phyloP scores from a whole-genome alignment of 2,888 invertebrate species.

The Ennomos quercinarius region DNA sequence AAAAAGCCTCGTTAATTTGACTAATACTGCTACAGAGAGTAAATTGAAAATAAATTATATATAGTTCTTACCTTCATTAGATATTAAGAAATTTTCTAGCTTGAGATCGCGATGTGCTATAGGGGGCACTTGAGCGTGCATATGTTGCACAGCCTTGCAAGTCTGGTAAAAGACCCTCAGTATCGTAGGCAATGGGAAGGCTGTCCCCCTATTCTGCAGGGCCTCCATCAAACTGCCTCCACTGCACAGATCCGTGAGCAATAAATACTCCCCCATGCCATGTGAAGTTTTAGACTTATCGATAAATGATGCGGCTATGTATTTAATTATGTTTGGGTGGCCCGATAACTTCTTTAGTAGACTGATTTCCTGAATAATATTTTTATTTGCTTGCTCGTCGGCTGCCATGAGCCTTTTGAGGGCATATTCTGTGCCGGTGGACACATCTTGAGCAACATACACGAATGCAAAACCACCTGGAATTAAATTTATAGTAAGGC shows the following conservation, averaged over 20 bases:
- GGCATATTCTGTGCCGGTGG: slow-evolving; percentile 95
- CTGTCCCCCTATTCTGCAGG: slow-evolving; percentile 84
- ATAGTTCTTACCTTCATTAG: slow-evolving; percentile 87
- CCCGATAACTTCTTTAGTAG: slow-evolving; percentile 95
- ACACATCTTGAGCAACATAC: slow-evolving; percentile 96
- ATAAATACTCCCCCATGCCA: slow-evolving; percentile 94
- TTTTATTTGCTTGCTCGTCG: slow-evolving; percentile 92
- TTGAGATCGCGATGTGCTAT: slow-evolving; percentile 98
- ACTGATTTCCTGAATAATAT: slow-evolving; percentile 93
- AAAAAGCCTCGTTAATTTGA: no score
- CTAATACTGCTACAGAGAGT: neutral
- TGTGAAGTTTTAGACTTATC: slow-evolving; percentile 92
- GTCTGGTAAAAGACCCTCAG: slow-evolving; percentile 96
- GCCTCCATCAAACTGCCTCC: slow-evolving; percentile 91
- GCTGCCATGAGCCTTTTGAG: slow-evolving; percentile 95
- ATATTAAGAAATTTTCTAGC: slow-evolving; percentile 97
- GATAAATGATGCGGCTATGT: slow-evolving; percentile 93
- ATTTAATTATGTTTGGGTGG: slow-evolving; percentile 96
- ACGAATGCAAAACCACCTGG: slow-evolving; percentile 98
- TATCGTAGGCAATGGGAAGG: slow-evolving; percentile 89
- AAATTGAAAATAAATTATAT: no score
- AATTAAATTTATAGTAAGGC: slow-evolving; percentile 61
- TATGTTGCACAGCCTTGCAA: slow-evolving; percentile 95
- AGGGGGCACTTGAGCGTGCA: slow-evolving; percentile 96
- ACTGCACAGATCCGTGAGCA: slow-evolving; percentile 96